These are phyloP conservation scores for Ciconia boyciana DNA, from an alignment of 2,113 vertebrate species.

Conservation along the genomic window DNA sequence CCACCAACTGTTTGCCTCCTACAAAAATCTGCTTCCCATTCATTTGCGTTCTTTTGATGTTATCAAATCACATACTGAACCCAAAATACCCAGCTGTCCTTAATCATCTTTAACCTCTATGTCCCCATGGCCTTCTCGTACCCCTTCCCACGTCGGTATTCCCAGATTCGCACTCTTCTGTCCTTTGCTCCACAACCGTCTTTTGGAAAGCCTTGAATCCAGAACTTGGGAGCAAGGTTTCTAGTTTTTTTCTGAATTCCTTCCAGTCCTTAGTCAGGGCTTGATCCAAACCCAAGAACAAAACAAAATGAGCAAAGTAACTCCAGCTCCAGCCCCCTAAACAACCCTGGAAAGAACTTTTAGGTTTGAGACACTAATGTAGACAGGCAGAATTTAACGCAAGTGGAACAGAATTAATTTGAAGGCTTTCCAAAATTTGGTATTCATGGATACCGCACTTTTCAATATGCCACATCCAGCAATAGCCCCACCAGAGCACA, in stretches of 20 bases:
- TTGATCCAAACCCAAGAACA: neutral
- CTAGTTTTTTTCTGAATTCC: neutral
- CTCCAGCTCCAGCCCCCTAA: neutral
- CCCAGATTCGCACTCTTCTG: neutral
- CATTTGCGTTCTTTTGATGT: constrained; percentile 7
- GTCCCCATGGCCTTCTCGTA: neutral
- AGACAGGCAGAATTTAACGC: neutral
- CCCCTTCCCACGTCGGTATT: neutral
- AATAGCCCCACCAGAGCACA: neutral
- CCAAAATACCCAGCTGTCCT: neutral
- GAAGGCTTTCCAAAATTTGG: neutral
- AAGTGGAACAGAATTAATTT: neutral
- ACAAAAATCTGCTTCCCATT: neutral
- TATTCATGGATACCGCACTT: neutral
- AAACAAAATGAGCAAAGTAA: neutral
- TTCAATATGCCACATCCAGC: neutral
- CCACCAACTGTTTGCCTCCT: neutral
- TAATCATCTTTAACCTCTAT: neutral
- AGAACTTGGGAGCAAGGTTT: neutral
- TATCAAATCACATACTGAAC: neutral
- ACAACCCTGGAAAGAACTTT: neutral
- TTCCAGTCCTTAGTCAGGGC: neutral
- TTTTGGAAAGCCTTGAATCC: neutral
- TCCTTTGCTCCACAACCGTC: neutral
- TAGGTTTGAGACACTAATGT: neutral